Percentiles rank a stretch among this genome's conserved stretches.
Evolutionary conservation across 2,888 invertebrate species (phyloP).

Genomic region (Drymonia ruficornis): DNA sequence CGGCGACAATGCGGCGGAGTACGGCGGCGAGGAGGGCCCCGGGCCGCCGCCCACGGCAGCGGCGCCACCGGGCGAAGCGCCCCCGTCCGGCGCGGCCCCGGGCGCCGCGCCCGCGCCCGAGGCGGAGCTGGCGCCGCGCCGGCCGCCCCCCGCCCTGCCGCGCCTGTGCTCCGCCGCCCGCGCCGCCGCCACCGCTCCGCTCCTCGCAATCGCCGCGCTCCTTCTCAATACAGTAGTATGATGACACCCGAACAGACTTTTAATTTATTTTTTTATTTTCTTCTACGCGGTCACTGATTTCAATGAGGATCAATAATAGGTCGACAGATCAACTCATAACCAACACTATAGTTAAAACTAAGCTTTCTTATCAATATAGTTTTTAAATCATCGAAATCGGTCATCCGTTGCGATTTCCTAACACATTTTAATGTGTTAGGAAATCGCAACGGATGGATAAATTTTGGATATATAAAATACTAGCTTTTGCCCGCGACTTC

Average conservation of each 20-base stretch:
- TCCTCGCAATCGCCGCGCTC: neutral
- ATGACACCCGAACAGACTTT: neutral
- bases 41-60: slow-evolving; percentile 13
- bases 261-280: neutral
- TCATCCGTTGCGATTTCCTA: no score
- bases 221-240: neutral
- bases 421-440: no score
- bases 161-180: neutral
- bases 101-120: neutral
- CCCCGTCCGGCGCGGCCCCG: slow-evolving; percentile 1
- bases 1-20: slow-evolving; percentile 69
- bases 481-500: no score
- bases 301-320: no score
- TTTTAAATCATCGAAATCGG: no score
- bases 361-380: no score
- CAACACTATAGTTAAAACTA: no score
- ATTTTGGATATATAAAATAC: no score
- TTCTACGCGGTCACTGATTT: neutral
- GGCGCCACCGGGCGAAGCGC: slow-evolving; percentile 11
- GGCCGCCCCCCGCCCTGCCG: neutral
- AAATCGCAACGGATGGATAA: no score
- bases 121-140: neutral
- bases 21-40: slow-evolving; percentile 46
- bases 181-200: neutral
- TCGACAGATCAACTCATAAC: no score